These are phyloP conservation scores for Bombyx huttoni DNA, from an alignment of 2,888 invertebrate genomes.

Conservation along the genomic window DNA sequence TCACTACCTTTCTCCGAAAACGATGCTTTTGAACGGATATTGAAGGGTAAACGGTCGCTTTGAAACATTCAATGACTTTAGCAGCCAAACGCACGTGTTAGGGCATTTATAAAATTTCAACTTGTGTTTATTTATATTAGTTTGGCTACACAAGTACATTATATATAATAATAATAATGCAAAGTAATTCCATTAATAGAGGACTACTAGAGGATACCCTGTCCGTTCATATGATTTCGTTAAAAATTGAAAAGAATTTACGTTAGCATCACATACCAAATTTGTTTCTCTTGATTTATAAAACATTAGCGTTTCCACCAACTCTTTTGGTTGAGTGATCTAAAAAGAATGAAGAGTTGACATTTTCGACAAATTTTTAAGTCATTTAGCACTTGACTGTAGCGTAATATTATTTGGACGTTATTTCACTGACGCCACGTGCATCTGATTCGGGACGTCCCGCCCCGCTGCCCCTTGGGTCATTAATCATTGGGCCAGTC, in stretches of 20 bases:
- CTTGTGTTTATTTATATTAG: too few relatives aligned
- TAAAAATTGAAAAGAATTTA: too few relatives aligned
- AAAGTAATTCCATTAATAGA: too few relatives aligned
- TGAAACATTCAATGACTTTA: neutral
- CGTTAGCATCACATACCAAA: too few relatives aligned
- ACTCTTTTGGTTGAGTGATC: too few relatives aligned
- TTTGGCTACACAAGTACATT: too few relatives aligned
- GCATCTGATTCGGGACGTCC: slow-evolving; percentile 49
- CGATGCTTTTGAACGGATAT: slow-evolving; percentile 24
- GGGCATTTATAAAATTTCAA: neutral
- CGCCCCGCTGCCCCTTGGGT: slow-evolving; percentile 29
- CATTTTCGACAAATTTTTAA: slow-evolving; percentile 13
- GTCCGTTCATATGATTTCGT: too few relatives aligned
- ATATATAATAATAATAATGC: too few relatives aligned
- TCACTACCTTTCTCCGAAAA: slow-evolving; percentile 12
- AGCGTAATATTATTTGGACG: slow-evolving; percentile 41
- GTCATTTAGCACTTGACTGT: slow-evolving; percentile 21
- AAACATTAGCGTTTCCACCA: too few relatives aligned
- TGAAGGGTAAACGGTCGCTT: slow-evolving; percentile 19
- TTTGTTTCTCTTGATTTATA: too few relatives aligned
- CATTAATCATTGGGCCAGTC: slow-evolving; percentile 52
- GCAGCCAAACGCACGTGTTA: neutral
- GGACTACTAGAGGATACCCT: too few relatives aligned
- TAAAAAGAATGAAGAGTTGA: neutral
- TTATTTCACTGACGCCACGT: slow-evolving; percentile 55